phyloP scores from a whole-genome alignment of 2,797 vertebrate genomes.

The Pseudochaenichthys georgianus region DNA sequence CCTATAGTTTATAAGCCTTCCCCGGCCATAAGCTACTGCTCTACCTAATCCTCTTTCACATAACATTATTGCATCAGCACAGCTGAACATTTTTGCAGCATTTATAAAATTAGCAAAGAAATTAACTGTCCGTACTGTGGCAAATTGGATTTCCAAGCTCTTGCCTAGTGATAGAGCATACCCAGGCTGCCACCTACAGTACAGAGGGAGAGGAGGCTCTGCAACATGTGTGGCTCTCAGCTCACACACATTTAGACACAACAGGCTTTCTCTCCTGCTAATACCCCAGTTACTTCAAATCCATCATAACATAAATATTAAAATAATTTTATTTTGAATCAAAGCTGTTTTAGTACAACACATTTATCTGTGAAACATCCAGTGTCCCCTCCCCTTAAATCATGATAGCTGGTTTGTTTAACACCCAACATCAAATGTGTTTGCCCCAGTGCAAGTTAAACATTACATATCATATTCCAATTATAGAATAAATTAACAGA shows the following conservation, averaged over 20 bases:
- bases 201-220: slow-evolving; percentile 64
- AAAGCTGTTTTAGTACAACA: slow-evolving; percentile 58
- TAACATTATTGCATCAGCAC: slow-evolving; percentile 82
- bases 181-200: slow-evolving; percentile 88
- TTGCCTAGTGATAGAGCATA: slow-evolving; percentile 72
- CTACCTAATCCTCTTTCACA: slow-evolving; percentile 84
- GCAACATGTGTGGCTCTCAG: slow-evolving; percentile 66
- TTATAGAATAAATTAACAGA: slow-evolving; percentile 1
- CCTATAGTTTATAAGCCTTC: slow-evolving; percentile 84
- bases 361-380: slow-evolving; percentile 29
- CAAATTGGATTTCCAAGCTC: slow-evolving; percentile 83
- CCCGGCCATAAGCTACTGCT: slow-evolving; percentile 81
- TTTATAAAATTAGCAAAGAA: slow-evolving; percentile 88
- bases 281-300: slow-evolving; percentile 72
- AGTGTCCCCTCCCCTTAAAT: slow-evolving; percentile 32
- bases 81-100: slow-evolving; percentile 81
- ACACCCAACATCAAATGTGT: neutral
- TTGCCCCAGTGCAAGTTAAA: slow-evolving; percentile 8
- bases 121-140: slow-evolving; percentile 85
- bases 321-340: slow-evolving; percentile 68
- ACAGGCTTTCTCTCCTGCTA: slow-evolving; percentile 44
- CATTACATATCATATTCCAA: neutral
- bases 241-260: slow-evolving; percentile 42
- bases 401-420: slow-evolving; percentile 2
- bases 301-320: slow-evolving; percentile 67